Conservation (phyloP, 1,140 invertebrate species). For the Bombus soroeensis region DNA sequence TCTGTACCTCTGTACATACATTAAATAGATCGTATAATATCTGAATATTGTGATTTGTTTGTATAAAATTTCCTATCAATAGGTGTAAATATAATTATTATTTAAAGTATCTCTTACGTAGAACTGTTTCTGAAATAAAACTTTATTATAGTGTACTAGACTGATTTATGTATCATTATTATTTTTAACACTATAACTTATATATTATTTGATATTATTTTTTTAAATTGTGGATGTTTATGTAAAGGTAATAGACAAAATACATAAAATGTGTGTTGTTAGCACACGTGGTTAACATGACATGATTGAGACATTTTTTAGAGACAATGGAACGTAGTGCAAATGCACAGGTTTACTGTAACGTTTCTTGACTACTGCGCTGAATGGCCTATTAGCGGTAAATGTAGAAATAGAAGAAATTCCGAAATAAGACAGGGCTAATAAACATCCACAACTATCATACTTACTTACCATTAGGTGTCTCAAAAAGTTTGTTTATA, state of each 20-base stretch:
- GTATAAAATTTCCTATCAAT: not conserved
- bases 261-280: not conserved
- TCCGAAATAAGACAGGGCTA: not conserved
- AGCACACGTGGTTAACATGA: not conserved
- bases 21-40: not conserved
- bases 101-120: slow-evolving; percentile 4
- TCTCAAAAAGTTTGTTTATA: not conserved
- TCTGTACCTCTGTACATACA: not conserved
- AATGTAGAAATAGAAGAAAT: too few relatives aligned
- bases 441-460: not conserved
- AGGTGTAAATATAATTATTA: slow-evolving; percentile 25
- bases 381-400: not conserved
- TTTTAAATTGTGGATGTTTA: not conserved
- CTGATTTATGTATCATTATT: slow-evolving; percentile 28
- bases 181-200: not conserved
- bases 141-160: not conserved
- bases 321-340: not conserved
- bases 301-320: not conserved
- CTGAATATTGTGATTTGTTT: slow-evolving; percentile 8
- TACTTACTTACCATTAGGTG: not conserved
- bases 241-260: not conserved
- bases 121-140: not conserved
- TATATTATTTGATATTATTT: not conserved
- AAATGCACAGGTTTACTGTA: not conserved
- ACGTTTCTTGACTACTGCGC: not conserved